Evolutionary conservation across 1,140 invertebrate species (phyloP).

Genomic region (Drosophila paulistorum): DNA sequence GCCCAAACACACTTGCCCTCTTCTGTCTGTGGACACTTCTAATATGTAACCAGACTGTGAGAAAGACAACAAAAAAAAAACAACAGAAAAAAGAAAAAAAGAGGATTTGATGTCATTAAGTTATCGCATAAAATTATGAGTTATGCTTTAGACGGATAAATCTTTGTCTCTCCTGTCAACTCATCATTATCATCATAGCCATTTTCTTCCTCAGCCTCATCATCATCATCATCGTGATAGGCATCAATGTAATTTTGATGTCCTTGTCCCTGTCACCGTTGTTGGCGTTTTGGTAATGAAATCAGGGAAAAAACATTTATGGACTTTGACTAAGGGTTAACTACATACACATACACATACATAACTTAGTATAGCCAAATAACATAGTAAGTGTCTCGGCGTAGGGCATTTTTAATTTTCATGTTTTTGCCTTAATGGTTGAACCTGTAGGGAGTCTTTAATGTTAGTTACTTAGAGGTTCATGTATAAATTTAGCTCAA

Average conservation of each 20-base stretch:
- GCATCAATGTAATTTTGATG: slow-evolving; percentile 3
- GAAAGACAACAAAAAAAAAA: slow-evolving; percentile 11
- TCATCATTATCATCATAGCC: background rate
- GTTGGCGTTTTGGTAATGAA: slow-evolving; percentile 21
- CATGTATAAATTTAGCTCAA: background rate
- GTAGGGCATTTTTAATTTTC: background rate
- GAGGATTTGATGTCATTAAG: slow-evolving; percentile 28
- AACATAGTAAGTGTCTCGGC: background rate
- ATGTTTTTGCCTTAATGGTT: no score
- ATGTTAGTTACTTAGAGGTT: background rate
- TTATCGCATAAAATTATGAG: slow-evolving; percentile 59
- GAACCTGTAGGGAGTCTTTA: background rate
- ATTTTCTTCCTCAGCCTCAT: background rate
- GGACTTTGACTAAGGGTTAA: slow-evolving; percentile 8
- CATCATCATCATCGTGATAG: background rate
- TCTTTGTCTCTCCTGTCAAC: slow-evolving; percentile 32
- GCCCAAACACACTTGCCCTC: slow-evolving; percentile 21
- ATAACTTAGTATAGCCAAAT: background rate
- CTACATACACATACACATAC: background rate
- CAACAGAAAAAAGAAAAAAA: background rate
- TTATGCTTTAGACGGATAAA: slow-evolving; percentile 37
- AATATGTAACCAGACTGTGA: slow-evolving; percentile 3
- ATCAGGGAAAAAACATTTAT: slow-evolving; percentile 20
- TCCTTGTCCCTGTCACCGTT: slow-evolving; percentile 34
- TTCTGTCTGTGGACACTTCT: slow-evolving; percentile 20